Evolutionary conservation across 2,797 vertebrate genomes (phyloP).

Genomic region (Buceros bicornis): DNA sequence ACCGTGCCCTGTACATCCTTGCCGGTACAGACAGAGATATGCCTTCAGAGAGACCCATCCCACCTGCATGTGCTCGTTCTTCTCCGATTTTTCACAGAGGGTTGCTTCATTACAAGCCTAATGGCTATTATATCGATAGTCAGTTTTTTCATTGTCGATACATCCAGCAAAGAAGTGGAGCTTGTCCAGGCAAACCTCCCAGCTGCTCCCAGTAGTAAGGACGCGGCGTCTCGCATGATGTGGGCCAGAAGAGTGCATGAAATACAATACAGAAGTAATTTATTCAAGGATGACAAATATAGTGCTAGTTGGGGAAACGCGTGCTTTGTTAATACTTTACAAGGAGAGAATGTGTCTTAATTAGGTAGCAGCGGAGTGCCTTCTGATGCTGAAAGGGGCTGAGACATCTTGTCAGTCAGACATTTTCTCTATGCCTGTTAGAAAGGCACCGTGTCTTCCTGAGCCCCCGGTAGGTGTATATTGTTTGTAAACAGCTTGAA

Average conservation of each 20-base stretch:
- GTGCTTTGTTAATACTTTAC: constrained; percentile 56
- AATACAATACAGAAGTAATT: constrained; percentile 53
- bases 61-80: accelerated
- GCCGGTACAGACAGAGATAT: not conserved
- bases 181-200: not conserved
- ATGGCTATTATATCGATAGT: not conserved
- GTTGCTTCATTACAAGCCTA: not conserved
- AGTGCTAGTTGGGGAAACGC: not conserved
- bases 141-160: not conserved
- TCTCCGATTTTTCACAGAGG: not conserved
- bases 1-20: not conserved
- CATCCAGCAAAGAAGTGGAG: not conserved
- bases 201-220: constrained; percentile 8
- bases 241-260: constrained; percentile 45
- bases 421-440: constrained; percentile 37
- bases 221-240: constrained; percentile 23
- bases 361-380: constrained; percentile 11
- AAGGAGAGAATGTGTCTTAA: constrained; percentile 48
- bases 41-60: not conserved
- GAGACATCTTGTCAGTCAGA: constrained; percentile 51
- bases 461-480: not conserved
- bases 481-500: constrained; percentile 32
- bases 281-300: constrained; percentile 57
- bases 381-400: constrained; percentile 32
- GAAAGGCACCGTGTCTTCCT: not conserved